phyloP scores from a whole-genome alignment of 2,888 invertebrate genomes.

The Plusia festucae region DNA sequence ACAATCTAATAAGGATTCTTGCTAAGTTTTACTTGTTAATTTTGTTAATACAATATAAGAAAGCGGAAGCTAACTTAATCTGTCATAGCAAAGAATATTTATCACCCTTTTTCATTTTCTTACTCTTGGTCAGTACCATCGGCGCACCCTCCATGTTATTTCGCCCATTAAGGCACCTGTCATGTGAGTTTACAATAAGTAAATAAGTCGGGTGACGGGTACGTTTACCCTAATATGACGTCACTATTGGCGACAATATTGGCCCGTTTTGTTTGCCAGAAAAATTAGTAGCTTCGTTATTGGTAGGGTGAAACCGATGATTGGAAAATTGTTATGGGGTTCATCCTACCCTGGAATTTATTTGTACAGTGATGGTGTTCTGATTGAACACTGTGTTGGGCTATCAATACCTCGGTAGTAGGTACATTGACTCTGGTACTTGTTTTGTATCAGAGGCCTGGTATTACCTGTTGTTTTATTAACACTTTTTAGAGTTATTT shows the following conservation, averaged over 20 bases:
- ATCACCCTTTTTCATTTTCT: constrained; percentile 8
- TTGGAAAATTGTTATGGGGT: constrained; percentile 42
- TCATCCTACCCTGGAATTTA: constrained; percentile 6
- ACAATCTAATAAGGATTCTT: too few species aligned
- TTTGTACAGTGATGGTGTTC: neutral
- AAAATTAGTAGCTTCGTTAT: constrained; percentile 76
- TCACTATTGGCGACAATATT: constrained; percentile 82
- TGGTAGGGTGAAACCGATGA: constrained; percentile 51
- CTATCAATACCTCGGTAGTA: neutral
- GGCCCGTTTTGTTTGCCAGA: constrained; percentile 77
- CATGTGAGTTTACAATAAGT: constrained; percentile 89
- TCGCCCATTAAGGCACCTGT: constrained; percentile 88
- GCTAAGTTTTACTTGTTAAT: too few species aligned
- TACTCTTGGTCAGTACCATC: constrained; percentile 67
- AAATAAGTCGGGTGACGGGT: constrained; percentile 81
- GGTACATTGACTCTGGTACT: neutral
- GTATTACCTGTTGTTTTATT: too few species aligned
- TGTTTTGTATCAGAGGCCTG: neutral
- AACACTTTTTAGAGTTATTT: too few species aligned
- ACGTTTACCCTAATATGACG: constrained; percentile 82
- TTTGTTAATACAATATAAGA: too few species aligned
- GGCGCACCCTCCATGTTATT: constrained; percentile 88
- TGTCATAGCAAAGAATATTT: neutral
- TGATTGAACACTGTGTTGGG: constrained; percentile 7
- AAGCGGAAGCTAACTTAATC: too few species aligned